A percentile compares a stretch with the other conserved stretches of the same genome.
Evolutionary conservation across 53 echinoderm and acorn worm species (phyloP).

Genomic region (Paelopatides confundens): DNA sequence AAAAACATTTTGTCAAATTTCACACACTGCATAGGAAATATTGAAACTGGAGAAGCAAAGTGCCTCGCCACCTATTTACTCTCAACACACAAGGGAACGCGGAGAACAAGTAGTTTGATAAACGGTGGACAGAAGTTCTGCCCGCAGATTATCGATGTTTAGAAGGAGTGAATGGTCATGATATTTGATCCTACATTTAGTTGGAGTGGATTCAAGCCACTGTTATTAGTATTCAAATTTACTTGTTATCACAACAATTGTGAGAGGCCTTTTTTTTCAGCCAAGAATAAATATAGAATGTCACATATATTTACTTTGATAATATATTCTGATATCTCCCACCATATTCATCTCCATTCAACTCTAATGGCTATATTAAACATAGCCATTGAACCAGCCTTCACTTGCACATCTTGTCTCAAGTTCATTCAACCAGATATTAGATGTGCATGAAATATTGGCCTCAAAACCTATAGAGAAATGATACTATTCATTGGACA

Average conservation of each 20-base stretch:
- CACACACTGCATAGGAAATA: background rate
- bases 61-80: slow-evolving; percentile 5
- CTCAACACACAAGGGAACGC: background rate
- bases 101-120: background rate
- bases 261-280: background rate
- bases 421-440: no score
- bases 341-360: no score
- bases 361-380: no score
- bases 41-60: slow-evolving; percentile 24
- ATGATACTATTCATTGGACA: no score
- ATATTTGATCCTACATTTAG: slow-evolving; percentile 15
- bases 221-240: background rate
- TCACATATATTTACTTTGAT: no score
- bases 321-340: no score
- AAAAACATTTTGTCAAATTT: background rate
- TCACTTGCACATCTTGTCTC: no score
- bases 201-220: background rate
- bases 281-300: no score
- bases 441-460: no score
- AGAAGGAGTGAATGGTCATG: background rate
- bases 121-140: slow-evolving; percentile 1
- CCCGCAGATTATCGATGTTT: background rate
- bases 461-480: no score
- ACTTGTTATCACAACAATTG: slow-evolving; percentile 1
- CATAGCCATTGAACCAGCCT: no score